These are phyloP conservation scores for Torymus auratus DNA, from an alignment of 2,888 invertebrate genomes.

Conservation along the genomic window DNA sequence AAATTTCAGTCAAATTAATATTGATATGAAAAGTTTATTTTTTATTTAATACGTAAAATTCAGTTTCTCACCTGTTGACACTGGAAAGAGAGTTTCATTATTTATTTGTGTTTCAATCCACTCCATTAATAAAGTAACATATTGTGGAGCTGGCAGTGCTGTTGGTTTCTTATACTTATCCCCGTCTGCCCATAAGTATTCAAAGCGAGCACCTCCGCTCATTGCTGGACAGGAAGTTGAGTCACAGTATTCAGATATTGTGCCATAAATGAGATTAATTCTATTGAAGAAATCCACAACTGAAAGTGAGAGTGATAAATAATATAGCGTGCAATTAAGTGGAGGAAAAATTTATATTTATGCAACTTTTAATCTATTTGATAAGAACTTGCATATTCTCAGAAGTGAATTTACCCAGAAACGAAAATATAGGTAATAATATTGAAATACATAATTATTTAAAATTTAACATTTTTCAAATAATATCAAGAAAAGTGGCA, in stretches of 20 bases:
- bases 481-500: background rate
- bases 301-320: conserved; percentile 75
- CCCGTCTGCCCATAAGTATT: conserved; percentile 94
- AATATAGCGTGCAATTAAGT: background rate
- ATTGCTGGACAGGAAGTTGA: conserved; percentile 91
- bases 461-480: background rate
- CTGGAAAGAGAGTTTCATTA: conserved; percentile 90
- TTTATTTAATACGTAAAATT: background rate
- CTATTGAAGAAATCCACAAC: conserved; percentile 96
- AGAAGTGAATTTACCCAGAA: background rate
- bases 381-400: background rate
- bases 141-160: conserved; percentile 88
- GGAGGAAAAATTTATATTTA: background rate
- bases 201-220: conserved; percentile 92
- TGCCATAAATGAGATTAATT: conserved; percentile 94
- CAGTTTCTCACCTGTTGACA: conserved; percentile 81
- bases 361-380: background rate
- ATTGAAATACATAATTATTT: conserved; percentile 8
- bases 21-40: no score
- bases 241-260: conserved; percentile 90
- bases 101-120: conserved; percentile 95
- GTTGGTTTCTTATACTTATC: conserved; percentile 87
- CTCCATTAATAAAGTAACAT: conserved; percentile 90
- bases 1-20: no score
- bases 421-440: background rate